These are phyloP conservation scores for Hypomesus transpacificus DNA, from an alignment of 2,113 vertebrate species.

Conservation along the genomic window DNA sequence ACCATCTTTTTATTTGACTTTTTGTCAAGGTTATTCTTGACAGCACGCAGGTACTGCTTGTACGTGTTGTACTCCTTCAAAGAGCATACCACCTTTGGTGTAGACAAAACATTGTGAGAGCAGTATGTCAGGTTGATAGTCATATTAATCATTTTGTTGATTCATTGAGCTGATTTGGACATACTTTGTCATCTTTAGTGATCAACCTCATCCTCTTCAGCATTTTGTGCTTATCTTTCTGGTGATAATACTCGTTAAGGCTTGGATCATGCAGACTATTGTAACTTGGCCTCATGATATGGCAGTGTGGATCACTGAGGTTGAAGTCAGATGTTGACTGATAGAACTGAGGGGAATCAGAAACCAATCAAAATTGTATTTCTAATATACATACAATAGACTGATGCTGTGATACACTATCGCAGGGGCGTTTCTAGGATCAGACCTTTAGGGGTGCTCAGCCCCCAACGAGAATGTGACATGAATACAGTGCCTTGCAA, in stretches of 20 bases:
- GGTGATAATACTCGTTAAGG: constrained; percentile 7
- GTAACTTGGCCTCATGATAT: neutral
- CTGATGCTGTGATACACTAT: neutral
- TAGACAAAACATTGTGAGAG: neutral
- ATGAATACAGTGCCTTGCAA: no score
- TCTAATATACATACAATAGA: no score
- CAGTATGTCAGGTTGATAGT: neutral
- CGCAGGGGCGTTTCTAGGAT: no score
- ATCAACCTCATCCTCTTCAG: constrained; percentile 2
- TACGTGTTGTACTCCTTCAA: constrained; percentile 7
- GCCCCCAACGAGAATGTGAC: no score
- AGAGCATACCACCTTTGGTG: constrained; percentile 7
- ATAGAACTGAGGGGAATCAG: neutral
- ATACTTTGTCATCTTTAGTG: constrained; percentile 7
- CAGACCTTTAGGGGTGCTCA: no score
- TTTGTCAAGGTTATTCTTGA: constrained; percentile 5
- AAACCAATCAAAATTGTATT: neutral
- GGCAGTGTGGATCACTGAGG: constrained; percentile 9
- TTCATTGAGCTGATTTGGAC: neutral
- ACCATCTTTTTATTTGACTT: neutral
- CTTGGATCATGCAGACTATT: neutral
- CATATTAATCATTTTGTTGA: neutral
- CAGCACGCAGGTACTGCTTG: constrained; percentile 1
- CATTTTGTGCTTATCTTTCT: neutral
- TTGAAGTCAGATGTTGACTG: neutral